Conservation (phyloP, 2,113 vertebrate genomes). For the Osmerus mordax region DNA sequence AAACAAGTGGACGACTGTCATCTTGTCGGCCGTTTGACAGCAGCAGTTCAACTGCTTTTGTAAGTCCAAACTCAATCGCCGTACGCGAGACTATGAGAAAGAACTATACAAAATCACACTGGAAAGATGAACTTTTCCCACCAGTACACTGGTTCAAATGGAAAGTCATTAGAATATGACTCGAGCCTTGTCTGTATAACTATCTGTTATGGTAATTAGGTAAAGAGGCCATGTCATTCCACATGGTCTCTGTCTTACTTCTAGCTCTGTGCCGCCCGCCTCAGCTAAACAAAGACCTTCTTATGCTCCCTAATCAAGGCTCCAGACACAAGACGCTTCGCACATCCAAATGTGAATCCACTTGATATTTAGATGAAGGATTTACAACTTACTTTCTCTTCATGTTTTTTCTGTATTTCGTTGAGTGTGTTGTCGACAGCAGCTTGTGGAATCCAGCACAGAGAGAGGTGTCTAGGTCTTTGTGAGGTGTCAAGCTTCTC, state of each 20-base stretch:
- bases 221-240: constrained; percentile 9
- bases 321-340: constrained; percentile 48
- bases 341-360: constrained; percentile 48
- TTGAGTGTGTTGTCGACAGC: constrained; percentile 28
- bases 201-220: too few relatives aligned
- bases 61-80: too few relatives aligned
- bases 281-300: constrained; percentile 42
- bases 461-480: constrained; percentile 15
- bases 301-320: constrained; percentile 42
- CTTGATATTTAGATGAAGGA: constrained; percentile 52
- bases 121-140: too few relatives aligned
- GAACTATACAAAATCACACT: too few relatives aligned
- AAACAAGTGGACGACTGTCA: too few relatives aligned
- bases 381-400: constrained; percentile 42
- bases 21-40: too few relatives aligned
- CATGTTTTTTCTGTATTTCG: constrained; percentile 25
- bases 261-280: constrained; percentile 3
- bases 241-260: constrained; percentile 13
- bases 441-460: constrained; percentile 28
- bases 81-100: too few relatives aligned
- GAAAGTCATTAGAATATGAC: too few relatives aligned
- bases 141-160: too few relatives aligned
- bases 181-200: too few relatives aligned
- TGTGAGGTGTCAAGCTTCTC: constrained; percentile 43
- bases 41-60: too few relatives aligned